Evolutionary conservation across 2,113 vertebrate genomes (phyloP).

Genomic region (Myotis yumanensis): DNA sequence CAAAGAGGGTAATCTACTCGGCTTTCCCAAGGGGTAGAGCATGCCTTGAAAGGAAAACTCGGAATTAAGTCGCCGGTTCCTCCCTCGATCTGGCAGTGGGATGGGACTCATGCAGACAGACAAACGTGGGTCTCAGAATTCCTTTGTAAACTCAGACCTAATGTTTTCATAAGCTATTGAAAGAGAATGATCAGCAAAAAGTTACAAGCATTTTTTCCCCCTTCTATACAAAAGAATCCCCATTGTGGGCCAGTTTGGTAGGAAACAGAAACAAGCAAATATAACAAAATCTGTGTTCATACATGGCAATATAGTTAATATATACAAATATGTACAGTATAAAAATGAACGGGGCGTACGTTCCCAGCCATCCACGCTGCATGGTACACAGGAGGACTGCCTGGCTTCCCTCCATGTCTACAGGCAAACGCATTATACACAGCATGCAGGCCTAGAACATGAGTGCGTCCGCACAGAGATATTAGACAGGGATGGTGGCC

Average conservation of each 20-base stretch:
- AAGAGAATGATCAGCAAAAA: conserved; percentile 77
- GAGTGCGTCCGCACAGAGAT: conserved; percentile 65
- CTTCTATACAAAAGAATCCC: conserved; percentile 75
- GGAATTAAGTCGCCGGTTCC: conserved; percentile 47
- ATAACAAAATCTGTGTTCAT: conserved; percentile 86
- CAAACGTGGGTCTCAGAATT: conserved; percentile 73
- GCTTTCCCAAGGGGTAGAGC: conserved; percentile 81
- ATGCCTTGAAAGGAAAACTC: conserved; percentile 83
- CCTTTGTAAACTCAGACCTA: conserved; percentile 77
- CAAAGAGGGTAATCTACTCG: conserved; percentile 83
- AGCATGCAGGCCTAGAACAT: conserved; percentile 83
- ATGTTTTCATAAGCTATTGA: conserved; percentile 76
- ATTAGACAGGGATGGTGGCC: conserved; percentile 69
- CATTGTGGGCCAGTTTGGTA: conserved; percentile 74
- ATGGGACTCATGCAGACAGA: conserved; percentile 83
- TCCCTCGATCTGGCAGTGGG: conserved; percentile 68
- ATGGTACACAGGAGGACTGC: conserved; percentile 66
- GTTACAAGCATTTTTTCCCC: conserved; percentile 60
- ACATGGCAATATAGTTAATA: conserved; percentile 83
- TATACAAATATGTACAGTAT: conserved; percentile 88
- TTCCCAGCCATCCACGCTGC: conserved; percentile 80
- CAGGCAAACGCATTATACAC: conserved; percentile 78
- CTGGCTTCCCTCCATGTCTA: neutral
- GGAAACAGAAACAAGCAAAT: conserved; percentile 84
- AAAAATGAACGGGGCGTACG: conserved; percentile 81